These are phyloP conservation scores for Cotesia typhae DNA, from an alignment of 1,140 invertebrate species.

Conservation along the genomic window DNA sequence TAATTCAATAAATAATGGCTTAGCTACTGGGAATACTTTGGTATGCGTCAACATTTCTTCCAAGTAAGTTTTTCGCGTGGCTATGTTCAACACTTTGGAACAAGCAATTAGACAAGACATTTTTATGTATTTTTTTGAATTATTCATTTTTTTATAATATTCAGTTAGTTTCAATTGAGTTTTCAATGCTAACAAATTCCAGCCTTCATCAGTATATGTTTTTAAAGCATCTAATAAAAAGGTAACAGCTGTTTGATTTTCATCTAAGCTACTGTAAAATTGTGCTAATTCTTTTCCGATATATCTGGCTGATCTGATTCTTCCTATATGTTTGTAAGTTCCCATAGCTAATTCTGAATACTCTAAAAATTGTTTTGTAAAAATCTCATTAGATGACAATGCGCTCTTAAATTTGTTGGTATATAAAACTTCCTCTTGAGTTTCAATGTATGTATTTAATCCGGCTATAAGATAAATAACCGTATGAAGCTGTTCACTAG, in stretches of 20 bases:
- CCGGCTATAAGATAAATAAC: constrained; percentile 90
- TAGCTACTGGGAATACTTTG: constrained; percentile 65
- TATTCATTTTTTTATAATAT: constrained; percentile 83
- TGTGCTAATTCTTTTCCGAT: constrained; percentile 89
- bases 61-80: constrained; percentile 78
- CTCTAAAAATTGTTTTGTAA: constrained; percentile 91
- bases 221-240: constrained; percentile 88
- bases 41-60: constrained; percentile 79
- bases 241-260: constrained; percentile 86
- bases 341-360: constrained; percentile 94
- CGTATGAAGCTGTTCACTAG: constrained; percentile 86
- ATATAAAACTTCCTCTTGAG: constrained; percentile 71
- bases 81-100: constrained; percentile 74
- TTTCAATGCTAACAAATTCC: constrained; percentile 82
- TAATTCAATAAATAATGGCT: constrained; percentile 57
- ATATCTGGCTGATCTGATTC: constrained; percentile 82
- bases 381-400: constrained; percentile 87
- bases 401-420: constrained; percentile 90
- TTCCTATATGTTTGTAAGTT: constrained; percentile 94
- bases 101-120: constrained; percentile 81
- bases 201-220: constrained; percentile 87
- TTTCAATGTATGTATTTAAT: constrained; percentile 73
- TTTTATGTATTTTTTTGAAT: constrained; percentile 77
- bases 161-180: constrained; percentile 85
- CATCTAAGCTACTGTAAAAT: constrained; percentile 88